These are phyloP conservation scores for Neosilurus hyrtlii DNA, from an alignment of 2,797 vertebrate genomes.

Conservation along the genomic window DNA sequence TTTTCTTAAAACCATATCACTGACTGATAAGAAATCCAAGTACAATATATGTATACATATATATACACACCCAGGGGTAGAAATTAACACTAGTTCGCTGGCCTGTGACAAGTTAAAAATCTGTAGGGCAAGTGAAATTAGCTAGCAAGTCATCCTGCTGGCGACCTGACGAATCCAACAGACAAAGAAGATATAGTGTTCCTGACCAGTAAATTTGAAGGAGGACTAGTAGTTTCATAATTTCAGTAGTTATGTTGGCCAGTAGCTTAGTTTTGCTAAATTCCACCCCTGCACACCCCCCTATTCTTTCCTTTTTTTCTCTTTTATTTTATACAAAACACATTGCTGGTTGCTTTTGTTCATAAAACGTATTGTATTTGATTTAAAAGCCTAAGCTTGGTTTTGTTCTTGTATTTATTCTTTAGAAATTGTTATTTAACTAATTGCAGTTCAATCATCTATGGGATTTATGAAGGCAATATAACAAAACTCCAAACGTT, in stretches of 20 bases:
- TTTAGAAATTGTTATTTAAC: constrained; percentile 27
- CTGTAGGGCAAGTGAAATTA: too few relatives aligned
- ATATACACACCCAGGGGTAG: too few relatives aligned
- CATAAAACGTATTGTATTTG: constrained; percentile 20
- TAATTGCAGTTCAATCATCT: constrained; percentile 40
- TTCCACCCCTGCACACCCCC: too few relatives aligned
- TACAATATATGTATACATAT: neutral
- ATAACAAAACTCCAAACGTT: neutral
- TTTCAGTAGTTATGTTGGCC: too few relatives aligned
- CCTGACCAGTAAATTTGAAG: too few relatives aligned
- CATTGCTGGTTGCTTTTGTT: constrained; percentile 15
- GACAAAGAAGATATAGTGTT: too few relatives aligned
- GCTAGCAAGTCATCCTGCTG: too few relatives aligned
- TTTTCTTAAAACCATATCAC: constrained; percentile 20
- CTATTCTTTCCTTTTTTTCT: neutral
- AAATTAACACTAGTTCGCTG: too few relatives aligned
- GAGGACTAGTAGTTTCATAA: too few relatives aligned
- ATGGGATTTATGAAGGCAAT: constrained; percentile 7
- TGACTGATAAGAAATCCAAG: constrained; percentile 10
- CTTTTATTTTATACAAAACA: neutral
- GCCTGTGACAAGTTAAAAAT: too few relatives aligned
- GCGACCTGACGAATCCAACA: too few relatives aligned
- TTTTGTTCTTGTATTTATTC: constrained; percentile 60
- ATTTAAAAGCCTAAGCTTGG: constrained; percentile 20
- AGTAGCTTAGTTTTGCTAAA: too few relatives aligned